Evolutionary conservation across 2,113 vertebrate genomes (phyloP).

Genomic region (Naja naja): DNA sequence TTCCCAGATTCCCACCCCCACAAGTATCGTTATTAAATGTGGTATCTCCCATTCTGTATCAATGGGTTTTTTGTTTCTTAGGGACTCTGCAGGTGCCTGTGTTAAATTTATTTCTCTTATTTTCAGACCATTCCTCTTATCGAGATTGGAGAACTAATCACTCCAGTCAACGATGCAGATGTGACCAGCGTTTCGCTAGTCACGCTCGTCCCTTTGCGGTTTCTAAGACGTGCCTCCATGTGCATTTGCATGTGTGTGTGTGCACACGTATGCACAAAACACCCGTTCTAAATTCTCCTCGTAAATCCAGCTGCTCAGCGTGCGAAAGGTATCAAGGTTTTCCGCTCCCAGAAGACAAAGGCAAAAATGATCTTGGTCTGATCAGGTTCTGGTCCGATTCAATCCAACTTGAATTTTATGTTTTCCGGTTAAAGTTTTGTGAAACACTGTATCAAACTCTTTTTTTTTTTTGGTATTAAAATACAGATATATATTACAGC

Average conservation of each 20-base stretch:
- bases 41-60: neutral
- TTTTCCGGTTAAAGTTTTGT: slow-evolving; percentile 70
- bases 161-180: neutral
- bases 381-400: slow-evolving; percentile 20
- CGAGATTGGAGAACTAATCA: neutral
- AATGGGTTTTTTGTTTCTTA: neutral
- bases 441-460: slow-evolving; percentile 71
- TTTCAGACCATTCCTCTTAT: neutral
- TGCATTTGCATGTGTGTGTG: neutral
- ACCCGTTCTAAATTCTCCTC: neutral
- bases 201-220: neutral
- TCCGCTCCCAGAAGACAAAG: neutral
- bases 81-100: neutral
- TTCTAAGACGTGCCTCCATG: neutral
- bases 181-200: neutral
- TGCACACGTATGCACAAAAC: neutral
- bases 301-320: neutral
- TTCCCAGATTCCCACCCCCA: rapidly evolving
- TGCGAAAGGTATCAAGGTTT: neutral
- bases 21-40: neutral
- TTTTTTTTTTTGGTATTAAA: slow-evolving; percentile 62
- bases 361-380: neutral
- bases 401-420: slow-evolving; percentile 60
- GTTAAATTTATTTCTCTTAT: neutral
- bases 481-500: slow-evolving; percentile 73